These are phyloP conservation scores for Steatornis caripensis DNA, from an alignment of 2,113 vertebrate genomes.

Conservation along the genomic window DNA sequence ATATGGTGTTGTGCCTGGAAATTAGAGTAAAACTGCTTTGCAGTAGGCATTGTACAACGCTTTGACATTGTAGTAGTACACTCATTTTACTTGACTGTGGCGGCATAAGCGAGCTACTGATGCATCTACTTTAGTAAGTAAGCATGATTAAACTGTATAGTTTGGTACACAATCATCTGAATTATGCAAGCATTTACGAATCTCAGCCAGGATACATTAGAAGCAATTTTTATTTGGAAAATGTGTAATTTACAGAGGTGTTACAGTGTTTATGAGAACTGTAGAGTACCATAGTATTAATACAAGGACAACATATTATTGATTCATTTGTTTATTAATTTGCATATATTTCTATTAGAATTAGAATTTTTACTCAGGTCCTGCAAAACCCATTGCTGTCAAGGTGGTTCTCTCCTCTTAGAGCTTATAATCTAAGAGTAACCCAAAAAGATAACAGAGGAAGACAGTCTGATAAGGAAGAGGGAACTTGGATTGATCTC, in stretches of 20 bases:
- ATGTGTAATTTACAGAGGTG: background rate
- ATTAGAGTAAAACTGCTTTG: background rate
- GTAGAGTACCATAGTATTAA: background rate
- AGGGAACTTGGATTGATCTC: background rate
- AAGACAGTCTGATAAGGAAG: background rate
- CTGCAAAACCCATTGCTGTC: background rate
- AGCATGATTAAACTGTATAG: background rate
- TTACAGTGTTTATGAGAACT: background rate
- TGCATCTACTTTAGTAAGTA: background rate
- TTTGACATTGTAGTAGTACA: background rate
- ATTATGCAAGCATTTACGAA: background rate
- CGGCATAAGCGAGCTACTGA: background rate
- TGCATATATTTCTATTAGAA: background rate
- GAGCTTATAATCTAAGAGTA: background rate
- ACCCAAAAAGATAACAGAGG: background rate
- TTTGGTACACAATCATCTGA: background rate
- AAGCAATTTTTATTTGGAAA: background rate
- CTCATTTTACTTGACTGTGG: background rate
- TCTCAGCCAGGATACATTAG: background rate
- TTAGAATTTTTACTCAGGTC: background rate
- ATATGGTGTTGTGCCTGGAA: background rate
- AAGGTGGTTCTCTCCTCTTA: background rate
- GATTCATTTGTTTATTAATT: background rate
- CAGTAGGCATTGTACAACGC: background rate
- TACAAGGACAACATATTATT: background rate